Evolutionary conservation across 2,797 vertebrate genomes (phyloP).

Genomic region (Enteromius afrohamiltoni): DNA sequence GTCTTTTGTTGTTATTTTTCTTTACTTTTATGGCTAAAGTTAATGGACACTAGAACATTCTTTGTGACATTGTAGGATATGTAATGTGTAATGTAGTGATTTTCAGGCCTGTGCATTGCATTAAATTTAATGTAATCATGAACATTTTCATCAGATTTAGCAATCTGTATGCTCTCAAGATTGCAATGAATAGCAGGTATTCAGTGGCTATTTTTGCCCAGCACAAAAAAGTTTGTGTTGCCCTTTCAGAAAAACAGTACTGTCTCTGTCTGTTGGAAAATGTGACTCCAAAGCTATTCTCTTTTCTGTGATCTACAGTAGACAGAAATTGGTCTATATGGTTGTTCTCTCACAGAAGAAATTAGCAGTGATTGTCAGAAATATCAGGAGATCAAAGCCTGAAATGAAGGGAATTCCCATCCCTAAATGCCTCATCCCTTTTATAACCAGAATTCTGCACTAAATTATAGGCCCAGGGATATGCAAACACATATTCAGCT

Average conservation of each 20-base stretch:
- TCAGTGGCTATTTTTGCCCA: slow-evolving; percentile 20
- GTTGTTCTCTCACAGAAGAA: background rate
- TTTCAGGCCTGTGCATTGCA: background rate
- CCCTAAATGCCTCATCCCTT: background rate
- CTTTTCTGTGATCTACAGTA: background rate
- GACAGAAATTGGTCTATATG: background rate
- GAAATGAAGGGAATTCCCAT: background rate
- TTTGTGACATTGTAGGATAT: background rate
- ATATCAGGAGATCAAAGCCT: slow-evolving; percentile 7
- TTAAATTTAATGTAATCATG: slow-evolving; percentile 18
- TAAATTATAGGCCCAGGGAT: background rate
- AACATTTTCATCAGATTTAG: slow-evolving; percentile 5
- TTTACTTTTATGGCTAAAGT: background rate
- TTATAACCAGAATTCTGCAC: background rate
- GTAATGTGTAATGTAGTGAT: background rate
- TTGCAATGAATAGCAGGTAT: slow-evolving; percentile 41
- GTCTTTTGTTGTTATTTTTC: background rate
- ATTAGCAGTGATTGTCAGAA: background rate
- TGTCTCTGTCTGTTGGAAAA: slow-evolving; percentile 43
- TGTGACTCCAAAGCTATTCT: slow-evolving; percentile 31
- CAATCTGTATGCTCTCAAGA: slow-evolving; percentile 18
- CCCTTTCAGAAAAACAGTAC: slow-evolving; percentile 39
- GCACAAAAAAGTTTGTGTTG: slow-evolving; percentile 49
- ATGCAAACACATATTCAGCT: background rate
- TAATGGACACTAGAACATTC: background rate